A percentile compares a stretch with the other conserved stretches of the same genome.
Conservation (phyloP, 1,140 invertebrate species). For the Heterodera carotae region DNA sequence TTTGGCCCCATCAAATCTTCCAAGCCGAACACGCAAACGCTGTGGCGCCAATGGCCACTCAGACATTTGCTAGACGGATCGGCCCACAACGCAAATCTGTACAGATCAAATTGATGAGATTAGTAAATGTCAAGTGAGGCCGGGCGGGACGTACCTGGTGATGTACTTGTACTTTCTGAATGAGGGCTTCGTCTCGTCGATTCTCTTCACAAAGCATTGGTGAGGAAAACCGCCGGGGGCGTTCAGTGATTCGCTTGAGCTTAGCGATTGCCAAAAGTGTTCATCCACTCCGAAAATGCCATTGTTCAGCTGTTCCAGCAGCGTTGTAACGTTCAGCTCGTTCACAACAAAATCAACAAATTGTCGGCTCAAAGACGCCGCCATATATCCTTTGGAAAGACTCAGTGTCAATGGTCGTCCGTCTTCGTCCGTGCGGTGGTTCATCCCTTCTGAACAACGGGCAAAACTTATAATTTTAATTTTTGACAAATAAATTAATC, state of each 20-base stretch:
- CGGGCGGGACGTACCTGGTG: background rate
- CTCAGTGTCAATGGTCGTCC: background rate
- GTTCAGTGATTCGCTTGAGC: slow-evolving; percentile 14
- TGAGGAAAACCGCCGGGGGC: slow-evolving; percentile 36
- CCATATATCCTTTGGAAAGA: slow-evolving; percentile 18
- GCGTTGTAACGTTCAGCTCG: slow-evolving; percentile 27
- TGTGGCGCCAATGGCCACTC: slow-evolving; percentile 49
- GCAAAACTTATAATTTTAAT: too few relatives aligned
- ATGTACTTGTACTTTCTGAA: slow-evolving; percentile 8
- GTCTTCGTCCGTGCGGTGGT: background rate
- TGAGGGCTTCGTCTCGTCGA: background rate
- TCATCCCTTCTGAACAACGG: background rate
- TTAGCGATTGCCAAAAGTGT: slow-evolving; percentile 17
- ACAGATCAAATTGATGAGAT: background rate
- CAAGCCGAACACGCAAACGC: slow-evolving; percentile 26
- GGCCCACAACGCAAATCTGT: slow-evolving; percentile 26
- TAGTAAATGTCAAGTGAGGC: too few relatives aligned
- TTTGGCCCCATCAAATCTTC: slow-evolving; percentile 8
- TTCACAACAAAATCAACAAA: slow-evolving; percentile 32
- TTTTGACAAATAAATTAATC: too few relatives aligned
- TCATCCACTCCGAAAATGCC: slow-evolving; percentile 30
- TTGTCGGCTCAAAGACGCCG: slow-evolving; percentile 9
- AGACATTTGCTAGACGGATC: slow-evolving; percentile 1
- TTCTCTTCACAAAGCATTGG: slow-evolving; percentile 17
- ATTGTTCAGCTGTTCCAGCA: slow-evolving; percentile 29